phyloP scores from a whole-genome alignment of 2,888 invertebrate species.

The Dysmachus trigonus region DNA sequence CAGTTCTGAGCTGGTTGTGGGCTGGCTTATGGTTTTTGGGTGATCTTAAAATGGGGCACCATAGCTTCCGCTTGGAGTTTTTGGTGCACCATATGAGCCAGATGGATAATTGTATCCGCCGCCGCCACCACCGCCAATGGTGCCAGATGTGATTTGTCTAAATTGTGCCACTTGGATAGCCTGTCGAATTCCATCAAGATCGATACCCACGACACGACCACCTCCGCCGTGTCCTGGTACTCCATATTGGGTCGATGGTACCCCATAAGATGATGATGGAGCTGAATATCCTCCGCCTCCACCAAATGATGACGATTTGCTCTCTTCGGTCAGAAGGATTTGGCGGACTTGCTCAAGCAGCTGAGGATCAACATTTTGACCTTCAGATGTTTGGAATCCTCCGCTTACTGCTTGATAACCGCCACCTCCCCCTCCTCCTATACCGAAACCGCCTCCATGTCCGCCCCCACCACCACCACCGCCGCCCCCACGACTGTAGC shows the following conservation, averaged over 20 bases:
- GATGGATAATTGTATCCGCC: conserved; percentile 65
- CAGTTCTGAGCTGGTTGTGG: conserved; percentile 43
- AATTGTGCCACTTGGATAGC: conserved; percentile 89
- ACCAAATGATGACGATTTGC: conserved; percentile 64
- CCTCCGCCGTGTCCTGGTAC: conserved; percentile 65
- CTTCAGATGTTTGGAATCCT: conserved; percentile 83
- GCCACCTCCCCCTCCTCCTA: conserved; percentile 70
- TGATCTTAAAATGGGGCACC: conserved; percentile 63
- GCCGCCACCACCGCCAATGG: conserved; percentile 66
- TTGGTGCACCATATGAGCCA: conserved; percentile 69
- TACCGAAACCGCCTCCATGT: conserved; percentile 67
- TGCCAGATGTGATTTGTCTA: conserved; percentile 73
- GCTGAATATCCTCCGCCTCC: conserved; percentile 61
- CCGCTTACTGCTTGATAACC: conserved; percentile 80
- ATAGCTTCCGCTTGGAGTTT: conserved; percentile 75
- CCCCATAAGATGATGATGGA: conserved; percentile 74
- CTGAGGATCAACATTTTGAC: conserved; percentile 81
- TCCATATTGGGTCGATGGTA: conserved; percentile 74
- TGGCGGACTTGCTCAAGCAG: conserved; percentile 86
- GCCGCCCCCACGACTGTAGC: conserved; percentile 75
- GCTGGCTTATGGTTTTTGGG: conserved; percentile 15
- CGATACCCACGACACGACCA: conserved; percentile 79
- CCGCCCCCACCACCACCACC: conserved; percentile 63
- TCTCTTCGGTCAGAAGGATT: conserved; percentile 84
- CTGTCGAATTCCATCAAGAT: conserved; percentile 85